Conservation (phyloP, 2,888 invertebrate species). For the Drosophila neotestacea region DNA sequence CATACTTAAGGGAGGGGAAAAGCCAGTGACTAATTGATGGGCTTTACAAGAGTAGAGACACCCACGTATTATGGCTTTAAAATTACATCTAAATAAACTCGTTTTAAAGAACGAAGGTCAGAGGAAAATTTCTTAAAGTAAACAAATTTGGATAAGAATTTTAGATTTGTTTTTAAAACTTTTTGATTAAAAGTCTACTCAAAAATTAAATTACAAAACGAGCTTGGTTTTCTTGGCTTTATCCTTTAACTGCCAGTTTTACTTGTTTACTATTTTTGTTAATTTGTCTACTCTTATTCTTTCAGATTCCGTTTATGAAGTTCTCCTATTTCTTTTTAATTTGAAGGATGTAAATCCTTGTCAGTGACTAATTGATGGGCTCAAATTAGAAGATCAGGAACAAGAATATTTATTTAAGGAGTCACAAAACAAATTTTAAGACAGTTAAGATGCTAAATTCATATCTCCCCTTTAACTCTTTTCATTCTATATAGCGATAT, state of each 20-base stretch:
- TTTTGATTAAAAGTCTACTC: too few species aligned
- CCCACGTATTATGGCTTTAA: slow-evolving; percentile 9
- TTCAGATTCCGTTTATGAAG: background rate
- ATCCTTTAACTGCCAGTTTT: background rate
- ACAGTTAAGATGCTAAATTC: too few species aligned
- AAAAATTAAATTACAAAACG: too few species aligned
- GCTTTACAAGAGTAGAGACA: slow-evolving; percentile 1
- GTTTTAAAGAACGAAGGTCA: background rate
- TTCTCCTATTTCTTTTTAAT: slow-evolving; percentile 2
- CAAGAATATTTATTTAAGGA: too few species aligned
- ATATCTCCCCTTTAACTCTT: too few species aligned
- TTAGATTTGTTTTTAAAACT: too few species aligned
- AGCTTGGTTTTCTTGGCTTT: too few species aligned
- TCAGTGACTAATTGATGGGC: slow-evolving; percentile 7
- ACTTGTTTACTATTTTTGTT: background rate
- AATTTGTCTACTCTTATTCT: background rate
- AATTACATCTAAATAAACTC: slow-evolving; percentile 10
- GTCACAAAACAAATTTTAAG: too few species aligned
- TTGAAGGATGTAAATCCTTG: slow-evolving; percentile 35
- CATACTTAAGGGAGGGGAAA: slow-evolving; percentile 1
- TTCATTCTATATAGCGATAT: too few species aligned
- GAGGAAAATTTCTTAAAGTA: background rate
- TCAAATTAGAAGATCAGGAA: too few species aligned
- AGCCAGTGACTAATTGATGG: slow-evolving; percentile 41
- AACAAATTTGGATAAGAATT: too few species aligned